Base-by-base conservation (phyloP, 2,888 invertebrate genomes). In the Penaeus monodon region DNA sequence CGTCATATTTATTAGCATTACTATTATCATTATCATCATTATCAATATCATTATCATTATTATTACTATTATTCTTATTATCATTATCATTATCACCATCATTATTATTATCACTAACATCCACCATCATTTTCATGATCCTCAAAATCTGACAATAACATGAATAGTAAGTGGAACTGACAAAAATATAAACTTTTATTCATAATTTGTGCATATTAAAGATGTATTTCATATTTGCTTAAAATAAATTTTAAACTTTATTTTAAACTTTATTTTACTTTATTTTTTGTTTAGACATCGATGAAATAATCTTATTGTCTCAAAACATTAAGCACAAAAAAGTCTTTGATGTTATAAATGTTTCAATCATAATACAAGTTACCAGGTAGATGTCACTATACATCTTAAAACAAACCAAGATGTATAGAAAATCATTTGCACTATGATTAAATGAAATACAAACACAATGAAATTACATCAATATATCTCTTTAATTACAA, bases 61-160 rank as follows among this genome's bases (percentile, higher is more conserved):
- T 8, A 33, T 33, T 44, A 77, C 4, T 29, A 77, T 2, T 44
- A 77, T 29, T 49, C 17, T 2, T 14, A 38, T 49, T 2, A 38
- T 38, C 7, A 38, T 33, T n/a, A 49, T 57, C 17, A 77, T 17
- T 24, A 49, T 44, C 6, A 77, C 7, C 2, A n/a, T 63, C 22
- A 79, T 57, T 64, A 63, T 63, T 3, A 79, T 63, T 29, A 63
- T 22, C 64, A 79, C n/a, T 17, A 79, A 1, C 38, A 79, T 79
- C 49, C 38, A 79, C 64, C 49, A 57, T 63, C 10, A 63, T 79
- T 27, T 57, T 79, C 33, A 49, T 79, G 27, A 57, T 64, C 64
- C 57, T 74, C 74, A 76, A n/a, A 76, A 20, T n/a, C 38, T 76
- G 12, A 76, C 24, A 49, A 76, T 24, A 76, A 33, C n/a, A 44